Evolutionary conservation across 2,113 vertebrate species (phyloP).

Genomic region (Bubo bubo): DNA sequence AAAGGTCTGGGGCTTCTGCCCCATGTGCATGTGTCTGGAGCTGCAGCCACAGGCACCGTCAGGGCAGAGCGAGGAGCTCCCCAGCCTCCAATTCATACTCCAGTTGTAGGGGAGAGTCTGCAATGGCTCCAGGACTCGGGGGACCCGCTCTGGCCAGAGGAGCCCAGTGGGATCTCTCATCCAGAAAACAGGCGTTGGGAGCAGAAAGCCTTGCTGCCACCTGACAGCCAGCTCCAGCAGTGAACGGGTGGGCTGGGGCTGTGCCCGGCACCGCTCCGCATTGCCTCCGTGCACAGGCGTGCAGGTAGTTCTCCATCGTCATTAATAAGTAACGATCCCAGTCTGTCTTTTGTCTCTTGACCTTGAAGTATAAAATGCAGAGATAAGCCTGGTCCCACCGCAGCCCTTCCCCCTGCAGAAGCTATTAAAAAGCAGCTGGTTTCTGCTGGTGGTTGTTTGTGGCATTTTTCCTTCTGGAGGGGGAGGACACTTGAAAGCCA

Average conservation of each 20-base stretch:
- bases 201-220: not conserved
- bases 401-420: not conserved
- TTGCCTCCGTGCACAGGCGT: fast-evolving
- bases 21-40: fast-evolving
- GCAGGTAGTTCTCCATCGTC: not conserved
- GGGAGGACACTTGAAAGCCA: fast-evolving
- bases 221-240: fast-evolving
- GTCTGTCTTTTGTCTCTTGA: not conserved
- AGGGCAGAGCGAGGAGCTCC: not conserved
- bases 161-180: not conserved
- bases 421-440: slow-evolving; percentile 12
- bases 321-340: not conserved
- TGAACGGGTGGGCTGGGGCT: fast-evolving
- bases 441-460: not conserved
- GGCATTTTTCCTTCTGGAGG: not conserved
- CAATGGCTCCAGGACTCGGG: fast-evolving
- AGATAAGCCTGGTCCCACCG: fast-evolving
- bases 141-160: not conserved
- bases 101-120: not conserved
- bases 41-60: not conserved
- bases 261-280: fast-evolving
- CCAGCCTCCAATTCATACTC: fast-evolving
- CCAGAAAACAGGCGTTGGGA: fast-evolving
- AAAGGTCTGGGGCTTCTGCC: not conserved
- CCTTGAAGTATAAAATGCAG: not conserved